Evolutionary conservation across 2,888 invertebrate genomes (phyloP), one percentile per base, ranked within the genome.

Genomic region (Andrena flavipes): DNA sequence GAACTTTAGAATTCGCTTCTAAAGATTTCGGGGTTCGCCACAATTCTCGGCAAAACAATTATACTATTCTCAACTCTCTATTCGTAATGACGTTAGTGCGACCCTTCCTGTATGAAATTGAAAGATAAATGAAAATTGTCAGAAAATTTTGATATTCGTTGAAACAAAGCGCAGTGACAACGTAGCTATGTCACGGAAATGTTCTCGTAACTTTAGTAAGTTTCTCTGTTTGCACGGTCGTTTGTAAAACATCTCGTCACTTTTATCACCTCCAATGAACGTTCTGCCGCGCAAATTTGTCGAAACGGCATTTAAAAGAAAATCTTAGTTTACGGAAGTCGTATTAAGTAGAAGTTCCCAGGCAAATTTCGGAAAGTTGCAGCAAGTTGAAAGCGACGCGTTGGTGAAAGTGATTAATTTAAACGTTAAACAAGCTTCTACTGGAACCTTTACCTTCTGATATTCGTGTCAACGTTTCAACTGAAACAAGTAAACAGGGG

Each of bases 381-480:
- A 7, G 48, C 2, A 48, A 63, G 49, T 49, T 48, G 20, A 35
- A 42, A n/a, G 60, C 48, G 51, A 56, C 68, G 49, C 35, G 56
- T 54, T 63, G 23, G 62, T 20, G 62, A 78, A 67, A 51, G 70
- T 65, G 76, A 64, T 77, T 76, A 76, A 71, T 70, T 76, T 76
- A 42, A 20, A 54, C 60, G 49, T 42, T 48, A 35, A 8, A 29
- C 8, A n/a, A 29, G 29, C 51, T 35, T 33, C 20, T 29, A 35
- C 29, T 26, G 26, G 33, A 13, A 1, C 76, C 6, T n/a, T 29
- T 59, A 64, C 13, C 59, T 65, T 13, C 49, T 23, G 30, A 6
- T 29, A 35, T 51, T 26, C 13, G 16, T 7, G 26, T 16, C 2
- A 68, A 4, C 20, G 23, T 10, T 23, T 23, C 23, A 10, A 56